phyloP scores from a whole-genome alignment of 2,797 vertebrate species.

The Pseudochirops cupreus region DNA sequence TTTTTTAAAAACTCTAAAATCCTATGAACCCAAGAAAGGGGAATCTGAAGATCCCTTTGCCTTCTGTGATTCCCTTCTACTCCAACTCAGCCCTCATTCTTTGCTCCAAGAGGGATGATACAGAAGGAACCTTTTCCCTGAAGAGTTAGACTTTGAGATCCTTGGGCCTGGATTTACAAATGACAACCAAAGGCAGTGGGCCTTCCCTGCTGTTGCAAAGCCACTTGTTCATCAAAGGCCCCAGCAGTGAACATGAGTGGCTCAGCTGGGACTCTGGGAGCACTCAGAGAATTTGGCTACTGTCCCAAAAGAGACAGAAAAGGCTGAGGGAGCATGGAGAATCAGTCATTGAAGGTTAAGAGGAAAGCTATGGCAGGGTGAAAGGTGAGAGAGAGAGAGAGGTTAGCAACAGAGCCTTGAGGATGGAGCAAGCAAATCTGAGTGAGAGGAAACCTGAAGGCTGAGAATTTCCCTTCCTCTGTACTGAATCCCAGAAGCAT shows the following conservation, averaged over 20 bases:
- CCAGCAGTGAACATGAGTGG: not conserved
- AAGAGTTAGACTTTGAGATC: not conserved
- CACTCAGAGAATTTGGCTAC: conserved; percentile 43
- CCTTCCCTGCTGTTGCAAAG: not conserved
- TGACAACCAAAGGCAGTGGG: not conserved
- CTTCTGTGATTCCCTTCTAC: not conserved
- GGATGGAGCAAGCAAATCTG: conserved; percentile 13
- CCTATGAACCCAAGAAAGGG: not conserved
- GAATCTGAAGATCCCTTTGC: not conserved
- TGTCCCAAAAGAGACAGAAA: conserved; percentile 24
- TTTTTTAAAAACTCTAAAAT: not conserved
- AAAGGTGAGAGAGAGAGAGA: not conserved
- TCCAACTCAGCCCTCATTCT: not conserved
- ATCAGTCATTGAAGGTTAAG: not conserved
- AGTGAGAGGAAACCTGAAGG: not conserved
- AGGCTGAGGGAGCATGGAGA: not conserved
- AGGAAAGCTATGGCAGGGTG: not conserved
- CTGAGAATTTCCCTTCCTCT: conserved; percentile 4
- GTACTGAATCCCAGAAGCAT: not conserved
- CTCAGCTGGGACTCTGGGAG: conserved; percentile 20
- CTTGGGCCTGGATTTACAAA: not conserved
- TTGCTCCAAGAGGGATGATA: not conserved
- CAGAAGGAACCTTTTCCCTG: not conserved
- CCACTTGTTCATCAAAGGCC: conserved; percentile 6
- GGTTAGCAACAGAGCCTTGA: not conserved